Base-by-base conservation (phyloP, 2,888 invertebrate genomes). In the Trimorus sp. region DNA sequence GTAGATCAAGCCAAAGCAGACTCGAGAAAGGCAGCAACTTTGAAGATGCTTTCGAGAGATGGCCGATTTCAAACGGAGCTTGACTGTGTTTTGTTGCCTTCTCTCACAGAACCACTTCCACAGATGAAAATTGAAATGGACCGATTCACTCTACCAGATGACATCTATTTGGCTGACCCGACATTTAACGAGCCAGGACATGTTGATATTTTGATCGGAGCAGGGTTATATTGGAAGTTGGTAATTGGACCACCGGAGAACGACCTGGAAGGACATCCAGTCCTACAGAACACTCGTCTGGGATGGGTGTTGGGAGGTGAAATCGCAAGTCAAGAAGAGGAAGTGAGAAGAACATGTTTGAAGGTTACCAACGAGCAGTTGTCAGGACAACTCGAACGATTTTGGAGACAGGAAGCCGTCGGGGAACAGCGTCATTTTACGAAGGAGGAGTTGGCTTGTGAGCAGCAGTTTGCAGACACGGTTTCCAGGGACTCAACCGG, bases 391-490 rank as follows among this genome's bases (percentile, higher is more conserved):
- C 16, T 69, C 7, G 51, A 70, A 16, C 48, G 59, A 51, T 70
- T 70, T 40, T 70, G 59, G 70, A 59, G 49, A 16, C 70, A 70
- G n/a, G 70, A 70, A 40, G 9, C 56, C 9, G 9, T 81, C 3
- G 62, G 73, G 3, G 78, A 71, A 45, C 60, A n/a, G 12, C 71
- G 8, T 7, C 14, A 15, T 16, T 16, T 60, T n/a, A 71, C 75
- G 38, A 59, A 80, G 12, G 76, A 81, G 58, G 80, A 77, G 36
- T 53, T 40, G 11, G 26, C 1, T 15, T 78, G 80, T 49, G 81
- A 84, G n/a, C 58, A 79, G 38, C 49, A 69, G 12, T 81, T 81
- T 45, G 4, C 15, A 6, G 36, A 73, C 6, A 73, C 73, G 16
- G 48, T 45, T 6, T 37, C 42, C 16, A 74, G 77, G 36, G 71